A percentile compares a stretch with the other conserved stretches of the same genome.
Conservation (phyloP, 2,113 vertebrate species). For the Crocuta crocuta region DNA sequence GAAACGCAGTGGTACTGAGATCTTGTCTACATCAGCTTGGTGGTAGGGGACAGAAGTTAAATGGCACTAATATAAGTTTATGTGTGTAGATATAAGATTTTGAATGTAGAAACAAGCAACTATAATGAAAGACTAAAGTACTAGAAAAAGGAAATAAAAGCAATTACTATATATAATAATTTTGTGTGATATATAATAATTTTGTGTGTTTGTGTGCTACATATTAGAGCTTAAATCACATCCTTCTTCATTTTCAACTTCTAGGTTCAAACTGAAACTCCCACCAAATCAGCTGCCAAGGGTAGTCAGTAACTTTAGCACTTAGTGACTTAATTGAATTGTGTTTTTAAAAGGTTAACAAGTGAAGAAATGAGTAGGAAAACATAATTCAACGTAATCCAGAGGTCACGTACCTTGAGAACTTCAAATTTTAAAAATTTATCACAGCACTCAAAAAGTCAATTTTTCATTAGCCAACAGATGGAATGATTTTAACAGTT, state of each 20-base stretch:
- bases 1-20: not conserved
- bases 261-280: slow-evolving; percentile 20
- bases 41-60: not conserved
- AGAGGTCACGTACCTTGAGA: not conserved
- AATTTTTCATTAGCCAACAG: not conserved
- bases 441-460: slow-evolving; percentile 33
- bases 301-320: not conserved
- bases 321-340: not conserved
- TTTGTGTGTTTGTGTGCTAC: not conserved
- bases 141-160: not conserved
- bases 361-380: not conserved
- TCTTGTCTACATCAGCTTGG: not conserved
- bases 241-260: slow-evolving; percentile 31
- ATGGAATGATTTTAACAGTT: not conserved
- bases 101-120: not conserved
- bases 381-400: not conserved
- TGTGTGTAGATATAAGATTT: not conserved
- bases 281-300: slow-evolving; percentile 9
- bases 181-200: not conserved
- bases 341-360: not conserved
- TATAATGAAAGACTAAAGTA: not conserved
- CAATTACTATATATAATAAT: not conserved
- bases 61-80: not conserved
- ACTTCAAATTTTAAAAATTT: slow-evolving; percentile 52
- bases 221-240: not conserved